Percentiles rank a stretch among this genome's conserved stretches.
Conservation (phyloP, 2,888 invertebrate species). For the Pecten maximus region DNA sequence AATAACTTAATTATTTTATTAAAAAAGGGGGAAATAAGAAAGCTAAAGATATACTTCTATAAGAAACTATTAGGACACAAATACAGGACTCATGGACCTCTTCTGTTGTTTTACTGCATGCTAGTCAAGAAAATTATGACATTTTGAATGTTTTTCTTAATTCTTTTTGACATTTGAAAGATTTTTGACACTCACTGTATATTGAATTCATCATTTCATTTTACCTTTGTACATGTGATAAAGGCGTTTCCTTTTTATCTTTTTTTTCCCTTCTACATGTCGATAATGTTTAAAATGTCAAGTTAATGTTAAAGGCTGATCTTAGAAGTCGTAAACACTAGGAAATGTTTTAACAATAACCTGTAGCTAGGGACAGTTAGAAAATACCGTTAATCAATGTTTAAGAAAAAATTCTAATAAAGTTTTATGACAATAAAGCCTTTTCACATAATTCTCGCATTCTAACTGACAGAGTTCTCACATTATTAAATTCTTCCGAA, state of each 20-base stretch:
- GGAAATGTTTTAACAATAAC: not conserved
- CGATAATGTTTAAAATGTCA: not conserved
- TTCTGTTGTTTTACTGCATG: no score
- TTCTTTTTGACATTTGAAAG: not conserved
- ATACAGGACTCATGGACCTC: no score
- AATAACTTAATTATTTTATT: no score
- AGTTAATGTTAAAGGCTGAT: not conserved
- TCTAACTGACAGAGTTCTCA: not conserved
- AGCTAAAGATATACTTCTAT: no score
- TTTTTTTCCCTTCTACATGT: not conserved
- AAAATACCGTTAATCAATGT: not conserved
- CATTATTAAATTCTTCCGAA: conserved; percentile 24
- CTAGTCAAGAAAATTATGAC: not conserved
- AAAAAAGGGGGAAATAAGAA: no score
- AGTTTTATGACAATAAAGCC: not conserved
- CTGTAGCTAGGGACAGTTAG: not conserved
- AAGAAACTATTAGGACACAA: no score
- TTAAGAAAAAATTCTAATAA: not conserved
- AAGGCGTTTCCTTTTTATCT: no score
- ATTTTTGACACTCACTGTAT: not conserved
- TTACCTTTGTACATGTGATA: not conserved
- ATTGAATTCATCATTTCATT: not conserved
- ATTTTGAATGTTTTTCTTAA: not conserved
- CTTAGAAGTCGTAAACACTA: not conserved
- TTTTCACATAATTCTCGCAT: not conserved